phyloP scores from a whole-genome alignment of 2,888 invertebrate genomes.

The Campaea margaritaria region DNA sequence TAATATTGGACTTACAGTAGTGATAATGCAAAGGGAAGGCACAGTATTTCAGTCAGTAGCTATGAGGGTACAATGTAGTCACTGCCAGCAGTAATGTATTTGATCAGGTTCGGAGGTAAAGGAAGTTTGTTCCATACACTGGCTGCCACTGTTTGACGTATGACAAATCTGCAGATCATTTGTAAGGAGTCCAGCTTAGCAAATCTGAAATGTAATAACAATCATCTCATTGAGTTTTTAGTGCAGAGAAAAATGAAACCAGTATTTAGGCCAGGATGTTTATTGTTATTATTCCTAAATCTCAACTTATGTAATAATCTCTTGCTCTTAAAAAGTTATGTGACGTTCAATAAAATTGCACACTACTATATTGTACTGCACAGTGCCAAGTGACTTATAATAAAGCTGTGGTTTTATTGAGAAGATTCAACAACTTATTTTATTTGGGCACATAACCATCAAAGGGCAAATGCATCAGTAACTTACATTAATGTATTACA shows the following conservation, averaged over 20 bases:
- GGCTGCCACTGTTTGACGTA: slow-evolving; percentile 88
- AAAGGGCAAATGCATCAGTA: too few species aligned
- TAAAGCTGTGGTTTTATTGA: too few species aligned
- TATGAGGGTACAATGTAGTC: slow-evolving; percentile 80
- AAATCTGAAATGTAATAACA: slow-evolving; percentile 85
- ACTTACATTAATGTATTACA: neutral
- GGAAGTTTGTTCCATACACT: slow-evolving; percentile 89
- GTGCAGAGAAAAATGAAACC: too few species aligned
- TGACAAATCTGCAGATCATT: slow-evolving; percentile 90
- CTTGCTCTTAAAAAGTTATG: too few species aligned
- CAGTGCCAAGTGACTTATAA: too few species aligned
- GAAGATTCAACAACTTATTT: too few species aligned
- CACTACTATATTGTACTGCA: too few species aligned
- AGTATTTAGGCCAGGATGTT: too few species aligned
- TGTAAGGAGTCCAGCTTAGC: slow-evolving; percentile 88
- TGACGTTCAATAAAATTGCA: too few species aligned
- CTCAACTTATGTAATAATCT: too few species aligned
- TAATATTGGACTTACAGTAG: slow-evolving; percentile 40
- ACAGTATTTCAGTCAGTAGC: slow-evolving; percentile 48
- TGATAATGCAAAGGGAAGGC: slow-evolving; percentile 58
- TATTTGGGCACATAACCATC: too few species aligned
- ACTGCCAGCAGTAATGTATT: slow-evolving; percentile 76
- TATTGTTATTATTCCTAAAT: too few species aligned
- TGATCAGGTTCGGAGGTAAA: slow-evolving; percentile 82
- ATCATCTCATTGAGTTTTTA: neutral